phyloP scores from a whole-genome alignment of 1,140 invertebrate genomes.

The Araneus ventricosus region DNA sequence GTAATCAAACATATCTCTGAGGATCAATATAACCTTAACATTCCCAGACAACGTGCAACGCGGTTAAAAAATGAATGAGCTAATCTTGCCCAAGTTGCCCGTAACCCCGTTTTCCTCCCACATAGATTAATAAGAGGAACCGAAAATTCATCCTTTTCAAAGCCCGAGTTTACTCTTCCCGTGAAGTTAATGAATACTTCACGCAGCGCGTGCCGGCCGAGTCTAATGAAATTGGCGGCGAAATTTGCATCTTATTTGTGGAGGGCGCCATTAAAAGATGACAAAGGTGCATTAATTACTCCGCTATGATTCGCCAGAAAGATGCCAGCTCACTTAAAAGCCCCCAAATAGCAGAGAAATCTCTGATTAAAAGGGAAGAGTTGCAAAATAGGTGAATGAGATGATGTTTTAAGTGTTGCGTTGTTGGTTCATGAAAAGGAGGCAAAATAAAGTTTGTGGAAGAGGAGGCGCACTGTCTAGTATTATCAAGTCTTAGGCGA shows the following conservation, averaged over 20 bases:
- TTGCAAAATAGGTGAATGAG: background rate
- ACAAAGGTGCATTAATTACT: background rate
- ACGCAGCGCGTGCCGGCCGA: background rate
- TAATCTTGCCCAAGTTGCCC: background rate
- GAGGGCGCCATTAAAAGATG: background rate
- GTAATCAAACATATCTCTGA: no score
- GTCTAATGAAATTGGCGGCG: slow-evolving; percentile 11
- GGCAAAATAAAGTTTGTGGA: background rate
- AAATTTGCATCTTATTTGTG: background rate
- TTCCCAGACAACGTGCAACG: no score
- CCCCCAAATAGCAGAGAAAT: background rate
- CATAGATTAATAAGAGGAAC: background rate
- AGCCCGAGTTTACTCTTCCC: background rate
- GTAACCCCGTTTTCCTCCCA: background rate
- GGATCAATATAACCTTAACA: no score
- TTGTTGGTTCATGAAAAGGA: background rate
- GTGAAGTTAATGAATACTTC: background rate
- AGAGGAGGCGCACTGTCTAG: background rate
- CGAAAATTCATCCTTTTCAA: background rate
- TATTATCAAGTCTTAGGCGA: no score
- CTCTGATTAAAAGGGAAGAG: background rate
- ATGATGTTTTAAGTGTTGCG: background rate
- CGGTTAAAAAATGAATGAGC: background rate
- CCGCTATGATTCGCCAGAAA: background rate
- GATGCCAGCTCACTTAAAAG: background rate